Conservation (phyloP, 2,113 vertebrate genomes). For the Isurus oxyrinchus region DNA sequence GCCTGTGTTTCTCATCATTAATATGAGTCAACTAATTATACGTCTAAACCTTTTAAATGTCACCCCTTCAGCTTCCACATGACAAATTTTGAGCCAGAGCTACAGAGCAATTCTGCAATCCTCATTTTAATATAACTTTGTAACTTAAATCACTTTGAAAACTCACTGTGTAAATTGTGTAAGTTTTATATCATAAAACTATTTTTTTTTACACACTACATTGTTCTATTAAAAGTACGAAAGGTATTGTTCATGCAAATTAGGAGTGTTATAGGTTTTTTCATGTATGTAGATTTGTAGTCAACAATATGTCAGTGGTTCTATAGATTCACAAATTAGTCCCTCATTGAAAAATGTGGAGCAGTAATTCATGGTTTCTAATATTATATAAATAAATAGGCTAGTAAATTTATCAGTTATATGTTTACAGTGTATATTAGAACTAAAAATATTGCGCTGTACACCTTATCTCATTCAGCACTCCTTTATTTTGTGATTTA, state of each 20-base stretch:
- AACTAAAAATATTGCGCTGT: not conserved
- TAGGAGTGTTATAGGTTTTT: not conserved
- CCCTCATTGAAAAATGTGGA: not conserved
- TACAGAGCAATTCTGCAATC: not conserved
- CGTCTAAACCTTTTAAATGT: not conserved
- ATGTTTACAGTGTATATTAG: not conserved
- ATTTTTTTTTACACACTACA: not conserved
- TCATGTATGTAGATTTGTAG: not conserved
- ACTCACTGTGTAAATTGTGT: not conserved
- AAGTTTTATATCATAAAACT: not conserved
- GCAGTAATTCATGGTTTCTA: not conserved
- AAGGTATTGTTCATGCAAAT: not conserved
- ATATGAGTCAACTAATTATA: not conserved
- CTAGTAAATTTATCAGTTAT: not conserved
- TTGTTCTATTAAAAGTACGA: not conserved
- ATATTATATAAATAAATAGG: not conserved
- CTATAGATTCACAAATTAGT: not conserved
- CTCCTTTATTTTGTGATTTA: not conserved
- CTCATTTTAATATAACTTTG: not conserved
- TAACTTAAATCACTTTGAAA: not conserved
- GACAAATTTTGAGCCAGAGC: not conserved
- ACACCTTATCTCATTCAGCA: not conserved
- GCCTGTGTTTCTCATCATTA: not conserved
- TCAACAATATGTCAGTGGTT: not conserved
- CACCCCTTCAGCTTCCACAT: not conserved